phyloP scores from a whole-genome alignment of 2,113 vertebrate genomes.

The Lontra canadensis region DNA sequence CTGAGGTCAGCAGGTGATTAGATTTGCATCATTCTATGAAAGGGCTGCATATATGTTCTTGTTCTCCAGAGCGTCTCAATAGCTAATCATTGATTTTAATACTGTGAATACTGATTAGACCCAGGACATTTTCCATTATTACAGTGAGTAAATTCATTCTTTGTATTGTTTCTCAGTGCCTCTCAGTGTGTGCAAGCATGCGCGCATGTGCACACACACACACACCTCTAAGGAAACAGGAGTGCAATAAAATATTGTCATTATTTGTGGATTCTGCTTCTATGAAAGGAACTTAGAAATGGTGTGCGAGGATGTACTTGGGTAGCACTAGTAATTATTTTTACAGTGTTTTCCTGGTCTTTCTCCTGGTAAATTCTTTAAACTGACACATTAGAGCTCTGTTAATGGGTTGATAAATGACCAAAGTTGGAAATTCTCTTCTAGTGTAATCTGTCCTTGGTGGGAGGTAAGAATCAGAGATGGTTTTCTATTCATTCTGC shows the following conservation, averaged over 20 bases:
- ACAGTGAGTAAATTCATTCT: background rate
- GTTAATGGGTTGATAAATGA: slow-evolving; percentile 9
- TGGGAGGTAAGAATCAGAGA: background rate
- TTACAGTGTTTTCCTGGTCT: background rate
- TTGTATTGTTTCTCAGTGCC: background rate
- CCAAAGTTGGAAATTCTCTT: background rate
- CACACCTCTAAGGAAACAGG: background rate
- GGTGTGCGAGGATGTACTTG: background rate
- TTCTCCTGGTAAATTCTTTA: slow-evolving; percentile 22
- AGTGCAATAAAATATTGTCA: background rate
- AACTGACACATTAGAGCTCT: background rate
- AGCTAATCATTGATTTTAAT: slow-evolving; percentile 47
- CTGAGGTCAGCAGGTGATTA: slow-evolving; percentile 16
- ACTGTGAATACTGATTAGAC: slow-evolving; percentile 37
- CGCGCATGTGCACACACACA: background rate
- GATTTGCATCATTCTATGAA: background rate
- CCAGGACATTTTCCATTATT: background rate
- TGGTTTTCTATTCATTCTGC: background rate
- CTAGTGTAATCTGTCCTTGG: background rate
- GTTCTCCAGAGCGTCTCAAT: slow-evolving; percentile 26
- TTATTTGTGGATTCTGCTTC: background rate
- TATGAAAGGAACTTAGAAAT: background rate
- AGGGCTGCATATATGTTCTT: background rate
- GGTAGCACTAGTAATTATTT: background rate
- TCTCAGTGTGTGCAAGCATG: background rate